These are phyloP conservation scores for Gymnothorax reevesii DNA, from an alignment of 2,797 vertebrate genomes.

Conservation along the genomic window DNA sequence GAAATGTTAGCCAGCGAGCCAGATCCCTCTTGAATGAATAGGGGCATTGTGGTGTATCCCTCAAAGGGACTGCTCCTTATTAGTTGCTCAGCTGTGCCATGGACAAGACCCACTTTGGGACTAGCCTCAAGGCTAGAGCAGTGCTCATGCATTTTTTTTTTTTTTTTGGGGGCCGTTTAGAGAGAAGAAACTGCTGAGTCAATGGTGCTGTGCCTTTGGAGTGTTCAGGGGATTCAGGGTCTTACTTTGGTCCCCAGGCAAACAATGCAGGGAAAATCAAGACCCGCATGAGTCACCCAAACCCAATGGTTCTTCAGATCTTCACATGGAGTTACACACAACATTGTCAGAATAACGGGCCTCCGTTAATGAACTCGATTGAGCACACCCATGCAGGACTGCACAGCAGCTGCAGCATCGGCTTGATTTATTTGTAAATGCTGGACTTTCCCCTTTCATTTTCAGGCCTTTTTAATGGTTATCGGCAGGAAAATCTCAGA, in stretches of 20 bases:
- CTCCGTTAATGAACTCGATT: not conserved
- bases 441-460: not conserved
- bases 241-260: not conserved
- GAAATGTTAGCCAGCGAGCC: not conserved
- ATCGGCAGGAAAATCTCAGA: not conserved
- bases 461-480: not conserved
- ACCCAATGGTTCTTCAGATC: not conserved
- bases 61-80: not conserved
- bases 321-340: not conserved
- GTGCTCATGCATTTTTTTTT: not conserved
- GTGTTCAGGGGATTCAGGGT: not conserved
- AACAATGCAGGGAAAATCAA: not conserved
- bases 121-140: not conserved
- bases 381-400: not conserved
- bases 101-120: not conserved
- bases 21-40: not conserved
- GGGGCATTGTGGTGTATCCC: not conserved
- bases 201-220: constrained; percentile 39
- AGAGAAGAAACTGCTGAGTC: constrained; percentile 4
- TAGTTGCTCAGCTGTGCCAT: no score
- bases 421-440: not conserved
- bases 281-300: not conserved
- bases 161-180: not conserved
- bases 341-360: not conserved
- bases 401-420: not conserved